Percentiles rank a stretch among this genome's conserved stretches.
phyloP scores from a whole-genome alignment of 2,113 vertebrate species.

The Anarrhichthys ocellatus region DNA sequence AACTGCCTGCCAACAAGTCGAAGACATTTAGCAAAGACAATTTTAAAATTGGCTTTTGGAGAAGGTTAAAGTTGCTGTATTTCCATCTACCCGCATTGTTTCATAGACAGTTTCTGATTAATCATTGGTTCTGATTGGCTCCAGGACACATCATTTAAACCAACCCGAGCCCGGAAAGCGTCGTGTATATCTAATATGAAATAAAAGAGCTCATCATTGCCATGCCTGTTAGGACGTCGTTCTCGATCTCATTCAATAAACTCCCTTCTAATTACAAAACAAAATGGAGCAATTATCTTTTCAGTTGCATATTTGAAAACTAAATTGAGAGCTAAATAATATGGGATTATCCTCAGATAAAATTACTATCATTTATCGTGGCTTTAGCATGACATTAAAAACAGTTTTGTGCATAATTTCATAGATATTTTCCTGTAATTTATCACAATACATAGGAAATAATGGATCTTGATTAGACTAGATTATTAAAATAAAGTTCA shows the following conservation, averaged over 20 bases:
- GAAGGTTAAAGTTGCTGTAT: neutral
- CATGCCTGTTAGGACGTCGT: neutral
- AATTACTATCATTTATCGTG: neutral
- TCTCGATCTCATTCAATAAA: neutral
- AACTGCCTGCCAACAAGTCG: too few species aligned
- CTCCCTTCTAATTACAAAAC: neutral
- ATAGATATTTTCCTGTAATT: neutral
- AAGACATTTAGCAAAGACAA: neutral
- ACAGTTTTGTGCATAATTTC: neutral
- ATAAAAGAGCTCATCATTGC: conserved; percentile 10
- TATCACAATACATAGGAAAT: neutral
- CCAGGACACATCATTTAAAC: neutral
- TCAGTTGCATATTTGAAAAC: neutral
- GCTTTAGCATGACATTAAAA: neutral
- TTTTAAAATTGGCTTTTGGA: neutral
- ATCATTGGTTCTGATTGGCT: neutral
- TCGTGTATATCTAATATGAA: neutral
- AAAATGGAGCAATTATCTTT: neutral
- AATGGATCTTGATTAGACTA: neutral
- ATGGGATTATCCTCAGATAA: neutral
- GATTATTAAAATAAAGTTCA: neutral
- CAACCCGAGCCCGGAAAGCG: neutral
- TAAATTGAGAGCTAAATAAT: neutral
- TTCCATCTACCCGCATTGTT: neutral
- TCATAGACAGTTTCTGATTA: neutral